Base-by-base conservation (phyloP, 2,888 invertebrate species). In the Sphecodes monilicornis region DNA sequence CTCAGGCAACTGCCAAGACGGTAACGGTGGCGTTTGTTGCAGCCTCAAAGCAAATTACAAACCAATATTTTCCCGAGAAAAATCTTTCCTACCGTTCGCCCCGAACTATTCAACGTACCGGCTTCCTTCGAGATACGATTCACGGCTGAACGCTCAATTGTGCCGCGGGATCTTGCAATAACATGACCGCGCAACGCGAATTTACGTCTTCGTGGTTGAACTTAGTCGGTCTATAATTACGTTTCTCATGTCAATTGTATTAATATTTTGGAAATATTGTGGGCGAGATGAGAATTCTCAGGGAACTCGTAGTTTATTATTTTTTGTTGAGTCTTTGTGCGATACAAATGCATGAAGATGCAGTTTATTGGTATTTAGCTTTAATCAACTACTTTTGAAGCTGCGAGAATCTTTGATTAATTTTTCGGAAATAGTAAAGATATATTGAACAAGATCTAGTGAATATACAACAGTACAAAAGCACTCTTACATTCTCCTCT, bases 11-110 rank as follows among this genome's bases (percentile, higher is more conserved):
- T n/a, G 26, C 3, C 41, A 18, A 46, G 43, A 50, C 74, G 46
- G 64, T 8, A 29, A 10, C 18, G 66, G 32, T 11, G 22, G 18
- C 32, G 69, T 64, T 78, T 64, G 74, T 64, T 73, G 46, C 46
- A 10, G 8, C 74, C n/a, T 29, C 57, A 66, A 54, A 46, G 69
- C 60, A 41, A 74, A 69, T 60, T 82, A 57, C 46, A 10, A 36
- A 18, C n/a, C 26, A 39, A 70, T 70, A 60, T 64, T 46, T 32
- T 32, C 60, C 60, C 18, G 3, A 8, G 1, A 22, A 60, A 60
- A 60, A 41, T 80, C 8, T 39, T 26, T 36, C 71, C 29, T 6
- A 0, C 16, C 26, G 60, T 29, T 16, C 60, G 60, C 60, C n/a
- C 60, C 16, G 29, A 60, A 60, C n/a, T 60, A 60, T 60, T 60